Evolutionary conservation across 2,888 invertebrate species (phyloP), one percentile per base, ranked within the genome.

Genomic region (Pherbina coryleti): DNA sequence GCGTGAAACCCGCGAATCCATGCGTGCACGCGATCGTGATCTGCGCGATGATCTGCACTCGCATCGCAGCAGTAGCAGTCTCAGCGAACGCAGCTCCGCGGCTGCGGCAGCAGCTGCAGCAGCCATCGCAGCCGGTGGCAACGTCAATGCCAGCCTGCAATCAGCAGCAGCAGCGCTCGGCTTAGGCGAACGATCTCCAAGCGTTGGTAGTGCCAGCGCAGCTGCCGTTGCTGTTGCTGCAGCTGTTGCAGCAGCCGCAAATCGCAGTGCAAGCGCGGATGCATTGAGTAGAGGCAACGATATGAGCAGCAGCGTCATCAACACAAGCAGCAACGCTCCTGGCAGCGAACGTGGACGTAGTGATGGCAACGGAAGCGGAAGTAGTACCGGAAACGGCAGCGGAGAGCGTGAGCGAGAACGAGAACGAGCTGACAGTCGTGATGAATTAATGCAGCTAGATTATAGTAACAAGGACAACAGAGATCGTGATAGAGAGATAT

Each of bases 401-500:
- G 85, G 87, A 80, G 85, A 86, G 76, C 80, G 81, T 51, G 82
- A 72, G 83, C 71, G 85, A 84, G 85, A 86, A 77, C 82, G 88
- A 76, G 87, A 86, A 82, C 86, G 87, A 66, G 86, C 89, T 72
- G 89, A 89, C 81, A 89, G 89, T 85, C 89, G 89, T 82, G 89
- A 89, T 84, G 89, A 89, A 84, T 81, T 89, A 82, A 84, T 88
- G 90, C 91, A 89, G 85, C 84, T 88, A 84, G 88, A 89, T 82
- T 89, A 88, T 83, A 89, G 88, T 84, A 89, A 85, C 83, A 88
- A 87, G 86, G 87, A 88, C 81, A 87, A 87, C 77, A 87, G 83
- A 83, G 86, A 88, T 90, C 92, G 88, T 92, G 93, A 92, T 90
- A 93, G 90, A 92, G 90, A 90, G 86, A 86, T 89, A 84, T 89